Percentiles rank a stretch among this genome's conserved stretches.
phyloP scores from a whole-genome alignment of 1,140 invertebrate genomes.

The Drosophila jambulina region DNA sequence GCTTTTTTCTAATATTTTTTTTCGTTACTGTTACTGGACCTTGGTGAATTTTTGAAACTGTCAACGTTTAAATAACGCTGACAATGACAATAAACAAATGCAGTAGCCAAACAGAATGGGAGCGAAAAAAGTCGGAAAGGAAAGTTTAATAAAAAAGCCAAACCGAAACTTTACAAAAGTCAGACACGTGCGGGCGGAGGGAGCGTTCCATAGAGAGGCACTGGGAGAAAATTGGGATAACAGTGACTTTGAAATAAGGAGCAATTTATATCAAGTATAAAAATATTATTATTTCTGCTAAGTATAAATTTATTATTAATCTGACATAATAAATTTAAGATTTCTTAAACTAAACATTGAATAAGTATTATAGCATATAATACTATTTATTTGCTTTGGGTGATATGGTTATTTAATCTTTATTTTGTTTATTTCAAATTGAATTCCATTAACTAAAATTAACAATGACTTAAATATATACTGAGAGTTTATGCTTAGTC shows the following conservation, averaged over 20 bases:
- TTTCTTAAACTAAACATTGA: no score
- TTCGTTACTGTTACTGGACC: conserved; percentile 11
- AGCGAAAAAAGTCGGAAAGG: conserved; percentile 19
- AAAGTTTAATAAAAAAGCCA: conserved; percentile 49
- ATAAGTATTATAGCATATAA: no score
- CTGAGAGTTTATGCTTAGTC: not conserved
- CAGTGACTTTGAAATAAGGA: not conserved
- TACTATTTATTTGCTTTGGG: no score
- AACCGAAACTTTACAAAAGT: conserved; percentile 66
- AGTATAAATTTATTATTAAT: no score
- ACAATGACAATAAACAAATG: conserved; percentile 83
- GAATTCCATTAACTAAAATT: not conserved
- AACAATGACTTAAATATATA: not conserved
- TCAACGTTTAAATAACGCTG: conserved; percentile 82
- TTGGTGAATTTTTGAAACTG: conserved; percentile 59
- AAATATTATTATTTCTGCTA: no score
- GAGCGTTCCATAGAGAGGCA: not conserved
- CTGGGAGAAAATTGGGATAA: not conserved
- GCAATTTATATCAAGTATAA: not conserved
- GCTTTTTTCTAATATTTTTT: conserved; percentile 7
- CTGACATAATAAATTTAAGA: no score
- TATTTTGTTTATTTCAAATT: not conserved
- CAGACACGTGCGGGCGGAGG: conserved; percentile 38
- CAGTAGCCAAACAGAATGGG: conserved; percentile 49
- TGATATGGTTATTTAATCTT: no score